These are phyloP conservation scores for Sternotherus odoratus DNA, from an alignment of 2,797 vertebrate species.

Conservation along the genomic window DNA sequence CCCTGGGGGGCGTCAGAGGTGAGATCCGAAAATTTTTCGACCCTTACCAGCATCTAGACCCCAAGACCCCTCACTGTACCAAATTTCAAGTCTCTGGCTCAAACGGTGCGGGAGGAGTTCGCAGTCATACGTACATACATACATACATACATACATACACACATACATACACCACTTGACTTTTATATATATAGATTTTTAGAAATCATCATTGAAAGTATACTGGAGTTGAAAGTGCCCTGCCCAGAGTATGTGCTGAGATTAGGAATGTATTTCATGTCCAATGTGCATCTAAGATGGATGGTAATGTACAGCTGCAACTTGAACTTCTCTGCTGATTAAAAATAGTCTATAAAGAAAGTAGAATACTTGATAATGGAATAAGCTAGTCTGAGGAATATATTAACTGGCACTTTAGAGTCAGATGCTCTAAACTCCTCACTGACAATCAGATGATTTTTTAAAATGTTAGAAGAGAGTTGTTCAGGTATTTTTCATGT, in stretches of 20 bases:
- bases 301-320: background rate
- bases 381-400: background rate
- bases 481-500: background rate
- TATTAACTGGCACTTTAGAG: background rate
- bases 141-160: no score
- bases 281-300: background rate
- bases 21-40: no score
- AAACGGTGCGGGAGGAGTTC: no score
- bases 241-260: background rate
- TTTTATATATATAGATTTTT: no score
- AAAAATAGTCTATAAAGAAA: background rate
- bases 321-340: background rate
- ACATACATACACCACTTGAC: no score
- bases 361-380: background rate
- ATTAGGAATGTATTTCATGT: background rate
- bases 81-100: no score
- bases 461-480: background rate
- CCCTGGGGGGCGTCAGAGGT: no score
- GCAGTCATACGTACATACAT: no score
- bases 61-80: no score
- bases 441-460: background rate
- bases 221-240: background rate
- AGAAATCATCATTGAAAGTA: background rate
- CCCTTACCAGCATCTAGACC: no score
- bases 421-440: background rate